A percentile compares a stretch with the other conserved stretches of the same genome.
Conservation (phyloP, 2,113 vertebrate species). For the Tachysurus vachellii region DNA sequence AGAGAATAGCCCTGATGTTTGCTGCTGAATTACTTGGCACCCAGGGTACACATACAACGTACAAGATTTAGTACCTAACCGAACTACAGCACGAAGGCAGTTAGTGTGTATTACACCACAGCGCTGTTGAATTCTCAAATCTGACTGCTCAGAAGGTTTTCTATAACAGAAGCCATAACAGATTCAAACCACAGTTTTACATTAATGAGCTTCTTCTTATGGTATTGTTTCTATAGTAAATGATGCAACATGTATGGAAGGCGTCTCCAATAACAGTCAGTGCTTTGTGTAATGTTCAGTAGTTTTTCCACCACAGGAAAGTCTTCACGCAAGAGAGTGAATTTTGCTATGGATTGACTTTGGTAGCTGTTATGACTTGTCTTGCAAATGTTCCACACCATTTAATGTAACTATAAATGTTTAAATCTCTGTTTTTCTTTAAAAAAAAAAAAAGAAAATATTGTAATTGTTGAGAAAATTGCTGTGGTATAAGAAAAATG, state of each 20-base stretch:
- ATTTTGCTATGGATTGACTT: not conserved
- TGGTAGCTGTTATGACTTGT: not conserved
- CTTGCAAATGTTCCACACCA: not conserved
- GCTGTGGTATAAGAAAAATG: not conserved
- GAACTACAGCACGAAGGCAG: not conserved
- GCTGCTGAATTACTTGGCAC: conserved; percentile 20
- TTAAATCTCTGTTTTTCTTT: not conserved
- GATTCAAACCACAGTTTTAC: not conserved
- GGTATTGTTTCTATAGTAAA: not conserved
- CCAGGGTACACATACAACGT: not conserved
- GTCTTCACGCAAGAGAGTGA: not conserved
- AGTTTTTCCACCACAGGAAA: not conserved
- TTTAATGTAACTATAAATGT: not conserved
- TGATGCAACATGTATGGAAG: not conserved
- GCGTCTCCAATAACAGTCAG: not conserved
- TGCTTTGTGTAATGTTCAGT: not conserved
- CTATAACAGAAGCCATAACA: not conserved
- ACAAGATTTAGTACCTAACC: not conserved
- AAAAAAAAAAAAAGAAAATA: not conserved
- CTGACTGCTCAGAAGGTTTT: not conserved
- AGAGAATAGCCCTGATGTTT: conserved; percentile 25
- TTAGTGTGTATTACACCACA: not conserved
- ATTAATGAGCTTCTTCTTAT: not conserved
- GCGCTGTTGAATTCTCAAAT: not conserved
- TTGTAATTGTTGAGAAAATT: not conserved